Conservation (phyloP, 2,797 vertebrate species). For the Gobio occitaniae region DNA sequence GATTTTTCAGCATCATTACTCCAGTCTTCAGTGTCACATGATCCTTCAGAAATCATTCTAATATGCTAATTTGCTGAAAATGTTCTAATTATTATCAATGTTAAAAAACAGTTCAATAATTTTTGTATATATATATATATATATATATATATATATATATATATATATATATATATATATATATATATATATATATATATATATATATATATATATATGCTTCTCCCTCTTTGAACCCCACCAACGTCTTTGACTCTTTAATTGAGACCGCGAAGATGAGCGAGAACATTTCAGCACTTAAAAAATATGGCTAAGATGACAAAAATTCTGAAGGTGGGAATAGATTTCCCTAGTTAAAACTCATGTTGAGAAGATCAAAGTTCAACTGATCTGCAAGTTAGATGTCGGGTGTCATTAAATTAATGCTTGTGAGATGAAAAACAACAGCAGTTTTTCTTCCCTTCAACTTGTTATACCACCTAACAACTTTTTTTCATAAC, state of each 20-base stretch:
- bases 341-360: conserved; percentile 42
- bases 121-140: no score
- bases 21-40: no score
- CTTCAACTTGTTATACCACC: conserved; percentile 2
- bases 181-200: no score
- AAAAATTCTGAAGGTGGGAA: conserved; percentile 9
- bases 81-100: background rate
- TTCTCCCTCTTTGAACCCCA: conserved; percentile 31
- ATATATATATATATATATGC: background rate
- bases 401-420: conserved; percentile 49
- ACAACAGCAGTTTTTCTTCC: conserved; percentile 3
- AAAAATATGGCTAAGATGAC: conserved; percentile 2
- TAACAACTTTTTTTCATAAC: background rate
- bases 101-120: background rate
- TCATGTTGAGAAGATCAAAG: conserved; percentile 43
- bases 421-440: conserved; percentile 18
- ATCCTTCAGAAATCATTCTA: background rate
- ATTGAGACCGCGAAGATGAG: conserved; percentile 2
- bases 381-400: conserved; percentile 54
- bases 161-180: no score
- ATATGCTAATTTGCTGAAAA: background rate
- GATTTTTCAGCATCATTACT: no score
- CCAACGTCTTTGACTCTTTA: conserved; percentile 25
- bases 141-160: no score
- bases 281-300: background rate